A percentile compares a stretch with the other conserved stretches of the same genome.
phyloP scores from a whole-genome alignment of 2,797 vertebrate genomes.

The Lagorchestes hirsutus region DNA sequence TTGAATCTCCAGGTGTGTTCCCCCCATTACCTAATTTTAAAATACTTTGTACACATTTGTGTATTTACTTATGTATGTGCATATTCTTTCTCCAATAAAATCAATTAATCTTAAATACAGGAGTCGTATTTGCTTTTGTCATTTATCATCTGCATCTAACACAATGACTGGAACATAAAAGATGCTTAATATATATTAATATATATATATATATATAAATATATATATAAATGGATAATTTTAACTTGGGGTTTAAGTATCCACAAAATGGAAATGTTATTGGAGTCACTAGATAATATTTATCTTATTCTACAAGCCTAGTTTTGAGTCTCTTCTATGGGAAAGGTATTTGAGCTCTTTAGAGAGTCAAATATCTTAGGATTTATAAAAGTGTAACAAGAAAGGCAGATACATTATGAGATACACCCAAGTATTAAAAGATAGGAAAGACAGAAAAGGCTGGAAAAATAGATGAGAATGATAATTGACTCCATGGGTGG shows the following conservation, averaged over 20 bases:
- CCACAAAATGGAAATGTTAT: background rate
- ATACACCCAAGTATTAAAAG: background rate
- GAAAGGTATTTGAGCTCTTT: background rate
- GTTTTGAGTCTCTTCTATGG: background rate
- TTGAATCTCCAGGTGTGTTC: background rate
- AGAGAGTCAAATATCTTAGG: background rate
- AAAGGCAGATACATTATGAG: background rate
- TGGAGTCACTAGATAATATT: background rate
- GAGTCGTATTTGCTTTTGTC: background rate
- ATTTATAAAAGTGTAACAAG: background rate
- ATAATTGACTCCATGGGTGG: background rate
- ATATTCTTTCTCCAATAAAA: background rate
- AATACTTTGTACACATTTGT: background rate
- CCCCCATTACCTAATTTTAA: background rate
- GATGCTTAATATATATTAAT: background rate
- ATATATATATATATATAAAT: too few relatives aligned
- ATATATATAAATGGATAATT: background rate
- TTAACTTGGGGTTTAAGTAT: background rate
- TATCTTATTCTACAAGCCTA: background rate
- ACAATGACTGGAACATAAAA: background rate
- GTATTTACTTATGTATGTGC: background rate
- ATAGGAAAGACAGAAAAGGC: background rate
- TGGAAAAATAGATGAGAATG: background rate
- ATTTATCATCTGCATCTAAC: background rate
- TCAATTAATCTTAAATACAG: background rate